Base-by-base conservation (phyloP, 1,140 invertebrate genomes). In the Aphis gossypii region DNA sequence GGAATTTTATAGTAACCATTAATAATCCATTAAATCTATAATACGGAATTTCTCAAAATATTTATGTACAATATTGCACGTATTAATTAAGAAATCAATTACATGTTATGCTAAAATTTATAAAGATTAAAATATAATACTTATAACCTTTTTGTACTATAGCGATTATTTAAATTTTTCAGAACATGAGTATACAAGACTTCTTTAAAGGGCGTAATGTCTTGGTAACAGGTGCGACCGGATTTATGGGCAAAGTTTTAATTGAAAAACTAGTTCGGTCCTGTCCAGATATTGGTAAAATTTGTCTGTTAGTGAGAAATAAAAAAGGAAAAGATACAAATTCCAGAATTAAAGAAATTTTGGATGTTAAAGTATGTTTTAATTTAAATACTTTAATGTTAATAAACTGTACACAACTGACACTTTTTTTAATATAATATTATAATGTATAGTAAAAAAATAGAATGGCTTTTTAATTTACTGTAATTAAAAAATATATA, bases 241-340 rank as follows among this genome's bases (percentile, higher is more conserved):
- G 94, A 35, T 97, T 97, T 94, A 95, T 97, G 94, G 96, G 97
- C 23, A 97, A 97, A 95, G 96, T 97, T 25, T 95, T 97, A 11
- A 95, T 97, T 11, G 96, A 97, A 96, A 97, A 95, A 96, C 96
- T 76, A 96, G 96, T 68, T 96, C 96, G 44, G 96, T 96, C 89
- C 95, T 95, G 94, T 93, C 94, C 94, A 18, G 94, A 92, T 38
- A 94, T 98, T 84, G 96, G 95, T 9, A 96, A 95, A 41, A 96
- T 98, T 30, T 98, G 97, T 94, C 89, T 98, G 14, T 95, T 98
- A 6, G 95, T 98, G 94, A 95, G 98, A 92, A 96, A 96, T 0
- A 98, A 98, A 94, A 97, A 96, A 93, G 96, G 96, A 92, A 95
- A 97, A 94, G 92, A 93, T 23, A n/a, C 25, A 9, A 25, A 30